Evolutionary conservation across 2,797 vertebrate genomes (phyloP).

Genomic region (Oreortyx pictus): DNA sequence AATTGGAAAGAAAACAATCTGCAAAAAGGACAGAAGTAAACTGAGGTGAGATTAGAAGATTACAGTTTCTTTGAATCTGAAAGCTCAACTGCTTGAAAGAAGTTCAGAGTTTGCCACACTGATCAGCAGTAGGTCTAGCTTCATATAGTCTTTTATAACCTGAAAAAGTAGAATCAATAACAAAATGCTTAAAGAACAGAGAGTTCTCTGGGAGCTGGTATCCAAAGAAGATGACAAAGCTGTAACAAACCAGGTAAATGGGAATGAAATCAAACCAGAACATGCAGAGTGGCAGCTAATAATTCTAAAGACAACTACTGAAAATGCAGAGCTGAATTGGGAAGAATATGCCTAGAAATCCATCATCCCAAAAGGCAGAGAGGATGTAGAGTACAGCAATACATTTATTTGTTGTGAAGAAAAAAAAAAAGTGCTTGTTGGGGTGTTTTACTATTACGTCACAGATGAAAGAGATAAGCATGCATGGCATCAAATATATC

Average conservation of each 20-base stretch:
- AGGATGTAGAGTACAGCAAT: not conserved
- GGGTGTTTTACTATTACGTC: not conserved
- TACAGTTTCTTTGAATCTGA: not conserved
- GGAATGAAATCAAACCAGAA: not conserved
- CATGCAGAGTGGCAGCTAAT: not conserved
- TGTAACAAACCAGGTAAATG: not conserved
- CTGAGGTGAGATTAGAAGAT: not conserved
- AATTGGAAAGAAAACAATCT: not conserved
- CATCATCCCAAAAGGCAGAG: not conserved
- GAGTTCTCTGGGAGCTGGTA: not conserved
- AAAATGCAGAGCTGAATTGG: not conserved
- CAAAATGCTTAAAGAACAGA: not conserved
- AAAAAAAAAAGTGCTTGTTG: not conserved
- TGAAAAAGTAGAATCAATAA: not conserved
- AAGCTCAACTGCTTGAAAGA: not conserved
- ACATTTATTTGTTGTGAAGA: not conserved
- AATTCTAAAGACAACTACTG: not conserved
- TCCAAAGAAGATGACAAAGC: not conserved
- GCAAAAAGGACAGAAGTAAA: conserved; percentile 13
- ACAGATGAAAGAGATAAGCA: not conserved
- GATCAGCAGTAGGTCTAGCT: not conserved
- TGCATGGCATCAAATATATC: not conserved
- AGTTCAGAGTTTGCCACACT: not conserved
- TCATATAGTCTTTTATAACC: not conserved
- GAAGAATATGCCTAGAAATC: not conserved